phyloP scores from a whole-genome alignment of 1,140 invertebrate genomes.

The Platyura marginata region DNA sequence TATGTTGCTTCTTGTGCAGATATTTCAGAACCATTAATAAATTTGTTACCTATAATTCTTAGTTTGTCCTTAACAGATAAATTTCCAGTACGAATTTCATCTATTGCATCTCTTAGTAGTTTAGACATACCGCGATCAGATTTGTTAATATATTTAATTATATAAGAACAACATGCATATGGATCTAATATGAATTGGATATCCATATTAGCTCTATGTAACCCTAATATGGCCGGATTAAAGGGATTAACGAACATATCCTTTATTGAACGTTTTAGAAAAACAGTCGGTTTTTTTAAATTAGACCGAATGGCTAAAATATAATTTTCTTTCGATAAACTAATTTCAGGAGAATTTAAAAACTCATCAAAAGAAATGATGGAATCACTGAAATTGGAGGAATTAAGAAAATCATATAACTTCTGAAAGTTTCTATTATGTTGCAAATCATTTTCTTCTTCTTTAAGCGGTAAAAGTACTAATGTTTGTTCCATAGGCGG shows the following conservation, averaged over 20 bases:
- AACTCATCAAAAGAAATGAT: constrained; percentile 1
- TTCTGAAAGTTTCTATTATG: constrained; percentile 1
- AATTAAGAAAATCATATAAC: constrained; percentile 1
- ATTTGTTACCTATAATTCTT: constrained; percentile 10
- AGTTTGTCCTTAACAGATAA: constrained; percentile 4
- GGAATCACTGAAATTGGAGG: not conserved
- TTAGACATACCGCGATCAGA: constrained; percentile 9
- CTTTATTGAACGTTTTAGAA: constrained; percentile 6
- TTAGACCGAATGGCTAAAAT: constrained; percentile 3
- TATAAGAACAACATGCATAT: constrained; percentile 10
- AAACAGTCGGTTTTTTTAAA: constrained; percentile 3
- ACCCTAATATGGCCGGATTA: constrained; percentile 9
- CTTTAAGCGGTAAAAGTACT: constrained; percentile 2
- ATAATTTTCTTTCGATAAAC: not conserved
- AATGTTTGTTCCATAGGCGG: constrained; percentile 2
- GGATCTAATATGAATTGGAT: constrained; percentile 15
- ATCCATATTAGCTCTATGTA: constrained; percentile 16
- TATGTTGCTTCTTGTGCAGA: constrained; percentile 16
- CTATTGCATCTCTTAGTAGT: constrained; percentile 7
- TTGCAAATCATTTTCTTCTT: not conserved
- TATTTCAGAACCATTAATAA: constrained; percentile 14
- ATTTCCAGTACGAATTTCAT: constrained; percentile 2
- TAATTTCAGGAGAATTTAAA: constrained; percentile 2
- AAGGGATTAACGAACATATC: constrained; percentile 13
- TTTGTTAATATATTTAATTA: constrained; percentile 13